A percentile compares a stretch with the other conserved stretches of the same genome.
These are phyloP conservation scores for Sterrhoptilus dennistouni DNA, from an alignment of 2,113 vertebrate species.

Conservation along the genomic window DNA sequence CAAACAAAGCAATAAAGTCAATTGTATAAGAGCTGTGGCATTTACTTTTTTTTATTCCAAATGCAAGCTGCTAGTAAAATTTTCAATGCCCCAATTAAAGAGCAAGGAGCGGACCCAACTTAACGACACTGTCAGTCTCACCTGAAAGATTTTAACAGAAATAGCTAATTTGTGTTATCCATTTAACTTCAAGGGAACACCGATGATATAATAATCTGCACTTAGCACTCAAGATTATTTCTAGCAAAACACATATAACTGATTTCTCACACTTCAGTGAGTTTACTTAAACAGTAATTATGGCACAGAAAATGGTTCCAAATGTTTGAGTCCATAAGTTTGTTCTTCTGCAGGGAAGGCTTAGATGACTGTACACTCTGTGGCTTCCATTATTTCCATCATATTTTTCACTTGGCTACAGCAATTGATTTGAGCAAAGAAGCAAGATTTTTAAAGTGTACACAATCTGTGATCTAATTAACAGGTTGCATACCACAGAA, in stretches of 20 bases:
- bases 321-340: neutral
- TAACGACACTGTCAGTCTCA: neutral
- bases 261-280: neutral
- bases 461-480: neutral
- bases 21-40: neutral
- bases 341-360: neutral
- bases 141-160: neutral
- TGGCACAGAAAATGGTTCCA: neutral
- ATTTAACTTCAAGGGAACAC: neutral
- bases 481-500: neutral
- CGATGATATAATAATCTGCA: neutral
- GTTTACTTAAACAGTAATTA: neutral
- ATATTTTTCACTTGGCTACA: neutral
- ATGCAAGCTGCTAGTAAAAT: neutral
- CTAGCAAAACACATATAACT: neutral
- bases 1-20: neutral
- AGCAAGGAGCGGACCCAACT: neutral
- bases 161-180: neutral
- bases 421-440: neutral
- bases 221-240: neutral
- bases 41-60: neutral
- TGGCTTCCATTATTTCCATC: neutral
- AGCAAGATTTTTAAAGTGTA: neutral
- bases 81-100: neutral
- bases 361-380: neutral